These are phyloP conservation scores for Boloria selene DNA, from an alignment of 2,888 invertebrate genomes.

Conservation along the genomic window DNA sequence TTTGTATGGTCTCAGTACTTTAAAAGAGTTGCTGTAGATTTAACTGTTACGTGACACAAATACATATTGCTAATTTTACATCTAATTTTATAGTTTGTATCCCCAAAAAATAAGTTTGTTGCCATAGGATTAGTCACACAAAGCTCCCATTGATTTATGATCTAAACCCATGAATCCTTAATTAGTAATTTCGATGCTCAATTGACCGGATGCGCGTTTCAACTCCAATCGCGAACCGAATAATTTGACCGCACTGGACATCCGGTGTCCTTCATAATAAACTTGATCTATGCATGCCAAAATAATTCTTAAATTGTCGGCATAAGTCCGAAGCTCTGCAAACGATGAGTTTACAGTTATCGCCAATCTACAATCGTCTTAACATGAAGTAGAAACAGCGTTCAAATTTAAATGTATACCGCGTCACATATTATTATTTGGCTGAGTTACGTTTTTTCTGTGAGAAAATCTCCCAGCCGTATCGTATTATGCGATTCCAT, in stretches of 20 bases:
- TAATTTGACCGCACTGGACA: slow-evolving; percentile 67
- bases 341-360: neutral
- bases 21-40: neutral
- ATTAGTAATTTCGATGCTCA: slow-evolving; percentile 52
- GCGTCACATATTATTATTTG: slow-evolving; percentile 29
- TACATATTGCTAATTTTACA: slow-evolving; percentile 3
- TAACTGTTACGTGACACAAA: neutral
- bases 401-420: slow-evolving; percentile 28
- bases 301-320: slow-evolving; percentile 37
- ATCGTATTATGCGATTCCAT: slow-evolving; percentile 43
- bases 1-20: neutral
- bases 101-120: slow-evolving; percentile 11
- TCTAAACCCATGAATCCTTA: slow-evolving; percentile 35
- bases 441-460: slow-evolving; percentile 44
- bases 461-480: slow-evolving; percentile 64
- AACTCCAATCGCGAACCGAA: slow-evolving; percentile 69
- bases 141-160: slow-evolving; percentile 32
- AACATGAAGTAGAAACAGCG: slow-evolving; percentile 26
- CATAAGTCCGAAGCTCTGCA: slow-evolving; percentile 15
- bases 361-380: slow-evolving; percentile 20
- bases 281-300: slow-evolving; percentile 31
- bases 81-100: neutral
- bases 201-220: slow-evolving; percentile 63
- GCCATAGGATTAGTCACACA: slow-evolving; percentile 23
- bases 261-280: slow-evolving; percentile 62